Evolutionary conservation across 1,140 invertebrate genomes (phyloP).

Genomic region (Eufriesea mexicana): DNA sequence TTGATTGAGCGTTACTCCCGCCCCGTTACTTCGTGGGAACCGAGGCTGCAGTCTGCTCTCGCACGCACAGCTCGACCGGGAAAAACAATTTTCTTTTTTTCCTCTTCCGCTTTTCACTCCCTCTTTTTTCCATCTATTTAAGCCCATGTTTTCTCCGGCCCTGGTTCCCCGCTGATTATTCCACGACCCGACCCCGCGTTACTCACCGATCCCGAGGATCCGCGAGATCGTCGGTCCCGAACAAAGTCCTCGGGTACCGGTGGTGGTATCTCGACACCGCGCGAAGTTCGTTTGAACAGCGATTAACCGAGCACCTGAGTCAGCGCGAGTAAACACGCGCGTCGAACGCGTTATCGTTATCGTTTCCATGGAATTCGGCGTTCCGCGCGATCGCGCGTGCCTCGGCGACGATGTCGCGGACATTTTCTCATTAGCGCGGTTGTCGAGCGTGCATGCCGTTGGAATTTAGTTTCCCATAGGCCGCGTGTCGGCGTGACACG

Average conservation of each 20-base stretch:
- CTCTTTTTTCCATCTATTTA: neutral
- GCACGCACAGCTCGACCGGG: neutral
- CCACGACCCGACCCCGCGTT: too few relatives aligned
- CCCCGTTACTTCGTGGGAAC: conserved; percentile 22
- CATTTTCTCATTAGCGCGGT: conserved; percentile 31
- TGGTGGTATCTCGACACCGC: too few relatives aligned
- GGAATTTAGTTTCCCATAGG: conserved; percentile 36
- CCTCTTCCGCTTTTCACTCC: too few relatives aligned
- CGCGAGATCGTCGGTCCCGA: too few relatives aligned
- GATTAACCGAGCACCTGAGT: neutral
- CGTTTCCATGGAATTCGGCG: conserved; percentile 25
- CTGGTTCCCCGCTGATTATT: too few relatives aligned
- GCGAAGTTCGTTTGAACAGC: neutral
- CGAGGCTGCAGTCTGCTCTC: neutral
- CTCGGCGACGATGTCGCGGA: neutral
- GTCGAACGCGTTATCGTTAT: conserved; percentile 24
- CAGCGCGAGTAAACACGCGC: neutral
- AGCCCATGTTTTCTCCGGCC: neutral
- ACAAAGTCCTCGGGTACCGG: too few relatives aligned
- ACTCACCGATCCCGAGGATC: too few relatives aligned
- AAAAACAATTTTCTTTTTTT: neutral
- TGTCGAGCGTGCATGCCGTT: neutral
- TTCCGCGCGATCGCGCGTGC: too few relatives aligned
- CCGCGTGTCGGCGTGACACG: conserved; percentile 6
- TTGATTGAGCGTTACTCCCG: conserved; percentile 45